Conservation (phyloP, 2,888 invertebrate genomes). For the Chironomus tentans region DNA sequence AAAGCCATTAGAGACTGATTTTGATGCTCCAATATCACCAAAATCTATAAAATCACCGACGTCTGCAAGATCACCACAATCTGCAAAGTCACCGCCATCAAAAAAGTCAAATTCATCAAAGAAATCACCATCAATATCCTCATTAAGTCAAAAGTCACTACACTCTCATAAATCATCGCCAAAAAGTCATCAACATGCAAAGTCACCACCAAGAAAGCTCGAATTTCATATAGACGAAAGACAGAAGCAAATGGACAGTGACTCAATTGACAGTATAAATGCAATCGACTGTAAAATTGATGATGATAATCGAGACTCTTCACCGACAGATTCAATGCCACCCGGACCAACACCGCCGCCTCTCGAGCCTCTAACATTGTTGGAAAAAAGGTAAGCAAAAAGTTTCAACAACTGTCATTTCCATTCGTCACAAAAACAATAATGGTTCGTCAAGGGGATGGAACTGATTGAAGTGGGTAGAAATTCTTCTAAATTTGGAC, state of each 20-base stretch:
- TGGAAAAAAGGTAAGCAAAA: conserved; percentile 16
- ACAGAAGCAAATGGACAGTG: neutral
- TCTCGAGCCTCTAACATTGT: neutral
- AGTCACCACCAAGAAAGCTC: conserved; percentile 2
- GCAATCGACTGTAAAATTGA: conserved; percentile 24
- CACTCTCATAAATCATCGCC: neutral
- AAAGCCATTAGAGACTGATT: neutral
- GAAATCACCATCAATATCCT: neutral
- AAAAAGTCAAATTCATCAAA: neutral
- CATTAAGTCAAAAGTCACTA: neutral
- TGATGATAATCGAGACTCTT: conserved; percentile 23
- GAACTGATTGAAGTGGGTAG: too few relatives aligned
- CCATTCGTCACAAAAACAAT: neutral
- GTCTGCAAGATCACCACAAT: neutral
- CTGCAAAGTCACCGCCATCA: neutral
- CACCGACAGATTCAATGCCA: conserved; percentile 23
- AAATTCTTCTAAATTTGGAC: too few relatives aligned
- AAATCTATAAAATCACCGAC: neutral
- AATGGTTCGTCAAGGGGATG: too few relatives aligned
- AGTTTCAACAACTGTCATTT: neutral
- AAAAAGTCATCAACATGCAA: conserved; percentile 5
- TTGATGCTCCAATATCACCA: neutral
- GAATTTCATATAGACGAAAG: too few relatives aligned
- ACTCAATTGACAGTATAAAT: conserved; percentile 23
- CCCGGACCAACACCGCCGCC: conserved; percentile 17